Percentiles rank a stretch among this genome's conserved stretches.
These are phyloP conservation scores for Rhynchotus rufescens DNA, from an alignment of 2,797 vertebrate genomes.

Conservation along the genomic window DNA sequence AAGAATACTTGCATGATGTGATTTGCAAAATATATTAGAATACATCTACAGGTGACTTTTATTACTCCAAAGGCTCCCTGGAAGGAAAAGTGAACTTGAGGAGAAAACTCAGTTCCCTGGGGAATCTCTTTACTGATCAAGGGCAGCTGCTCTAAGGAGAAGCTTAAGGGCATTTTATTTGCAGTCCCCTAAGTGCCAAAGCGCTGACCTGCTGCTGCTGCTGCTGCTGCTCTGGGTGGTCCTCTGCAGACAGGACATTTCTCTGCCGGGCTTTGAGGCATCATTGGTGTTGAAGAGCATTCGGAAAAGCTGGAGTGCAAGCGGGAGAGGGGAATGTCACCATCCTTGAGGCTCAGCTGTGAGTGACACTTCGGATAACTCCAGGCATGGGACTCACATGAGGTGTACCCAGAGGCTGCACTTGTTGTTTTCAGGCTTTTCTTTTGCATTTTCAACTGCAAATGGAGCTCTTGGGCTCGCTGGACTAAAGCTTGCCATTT, in stretches of 20 bases:
- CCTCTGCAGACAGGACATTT: background rate
- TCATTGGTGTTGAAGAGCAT: background rate
- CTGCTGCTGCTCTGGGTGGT: background rate
- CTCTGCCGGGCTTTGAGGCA: background rate
- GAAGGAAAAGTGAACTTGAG: background rate
- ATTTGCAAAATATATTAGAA: background rate
- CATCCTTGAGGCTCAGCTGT: background rate
- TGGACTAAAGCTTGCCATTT: background rate
- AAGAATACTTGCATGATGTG: background rate
- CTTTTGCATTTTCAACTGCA: background rate
- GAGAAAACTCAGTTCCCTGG: background rate
- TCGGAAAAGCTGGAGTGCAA: background rate
- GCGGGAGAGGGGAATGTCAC: background rate
- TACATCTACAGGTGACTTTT: background rate
- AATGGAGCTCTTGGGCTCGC: background rate
- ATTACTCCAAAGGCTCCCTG: background rate
- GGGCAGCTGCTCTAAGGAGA: background rate
- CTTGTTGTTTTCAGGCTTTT: background rate
- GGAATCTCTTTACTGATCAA: background rate
- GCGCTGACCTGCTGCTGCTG: background rate
- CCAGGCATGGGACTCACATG: background rate
- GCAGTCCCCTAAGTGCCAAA: background rate
- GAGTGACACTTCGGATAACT: background rate
- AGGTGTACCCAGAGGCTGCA: background rate
- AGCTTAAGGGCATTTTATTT: background rate